These are phyloP conservation scores for Acanthacorydalis orientalis DNA, from an alignment of 2,888 invertebrate species.

Conservation along the genomic window DNA sequence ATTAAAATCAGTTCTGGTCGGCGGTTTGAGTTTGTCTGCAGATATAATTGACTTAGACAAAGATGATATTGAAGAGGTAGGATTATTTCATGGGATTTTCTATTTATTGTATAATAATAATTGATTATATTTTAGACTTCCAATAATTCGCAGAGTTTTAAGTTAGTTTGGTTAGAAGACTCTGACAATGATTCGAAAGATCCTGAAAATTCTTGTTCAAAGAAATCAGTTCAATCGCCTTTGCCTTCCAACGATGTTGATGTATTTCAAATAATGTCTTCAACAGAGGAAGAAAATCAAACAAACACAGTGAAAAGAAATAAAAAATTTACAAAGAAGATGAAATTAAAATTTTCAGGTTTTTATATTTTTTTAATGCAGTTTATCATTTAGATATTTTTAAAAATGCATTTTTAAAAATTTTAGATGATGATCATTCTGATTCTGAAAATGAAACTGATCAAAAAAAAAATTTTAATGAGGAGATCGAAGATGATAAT, in stretches of 20 bases:
- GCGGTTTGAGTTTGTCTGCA: neutral
- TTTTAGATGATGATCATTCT: neutral
- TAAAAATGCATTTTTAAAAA: neutral
- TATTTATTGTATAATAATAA: too few relatives aligned
- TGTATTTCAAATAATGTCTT: constrained; percentile 15
- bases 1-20: neutral
- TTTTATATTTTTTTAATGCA: too few relatives aligned
- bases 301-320: constrained; percentile 8
- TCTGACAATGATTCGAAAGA: constrained; percentile 3
- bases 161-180: constrained; percentile 1
- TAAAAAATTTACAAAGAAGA: constrained; percentile 10
- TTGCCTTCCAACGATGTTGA: neutral
- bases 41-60: neutral
- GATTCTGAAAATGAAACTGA: neutral
- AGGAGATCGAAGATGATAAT: neutral
- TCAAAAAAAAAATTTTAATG: neutral
- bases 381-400: too few relatives aligned
- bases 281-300: constrained; percentile 22
- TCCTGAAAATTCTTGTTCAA: too few relatives aligned
- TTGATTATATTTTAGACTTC: too few relatives aligned
- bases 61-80: neutral
- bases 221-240: neutral
- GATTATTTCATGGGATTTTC: too few relatives aligned
- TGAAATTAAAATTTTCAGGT: constrained; percentile 28
- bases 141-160: constrained; percentile 5